phyloP scores from a whole-genome alignment of 2,888 invertebrate genomes.

The Aleiodes leptofemur region DNA sequence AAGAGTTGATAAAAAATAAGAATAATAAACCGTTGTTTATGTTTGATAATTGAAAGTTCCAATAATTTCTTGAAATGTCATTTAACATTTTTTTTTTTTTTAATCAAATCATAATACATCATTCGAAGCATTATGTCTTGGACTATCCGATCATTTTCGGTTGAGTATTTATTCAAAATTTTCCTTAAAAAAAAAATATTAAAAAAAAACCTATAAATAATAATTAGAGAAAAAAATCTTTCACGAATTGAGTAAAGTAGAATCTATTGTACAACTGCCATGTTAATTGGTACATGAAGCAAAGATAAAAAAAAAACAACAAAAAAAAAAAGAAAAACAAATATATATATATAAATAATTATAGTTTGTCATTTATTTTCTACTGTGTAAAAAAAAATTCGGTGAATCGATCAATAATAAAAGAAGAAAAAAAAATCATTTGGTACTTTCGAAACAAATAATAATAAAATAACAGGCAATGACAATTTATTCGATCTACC shows the following conservation, averaged over 20 bases:
- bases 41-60: conserved; percentile 15
- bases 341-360: conserved; percentile 15
- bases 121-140: conserved; percentile 6
- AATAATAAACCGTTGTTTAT: conserved; percentile 15
- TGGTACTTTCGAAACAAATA: background rate
- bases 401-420: background rate
- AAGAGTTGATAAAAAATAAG: background rate
- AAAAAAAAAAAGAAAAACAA: background rate
- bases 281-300: background rate
- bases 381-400: background rate
- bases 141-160: conserved; percentile 15
- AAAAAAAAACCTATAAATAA: conserved; percentile 7
- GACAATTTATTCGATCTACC: background rate
- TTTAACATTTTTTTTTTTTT: conserved; percentile 8
- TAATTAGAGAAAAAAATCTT: background rate
- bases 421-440: background rate
- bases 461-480: background rate
- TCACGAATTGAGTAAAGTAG: conserved; percentile 8
- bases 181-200: background rate
- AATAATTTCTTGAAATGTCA: background rate
- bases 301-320: background rate
- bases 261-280: conserved; percentile 27
- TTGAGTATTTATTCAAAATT: conserved; percentile 17
- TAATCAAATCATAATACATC: background rate
- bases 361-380: background rate